These are phyloP conservation scores for Myotis myotis DNA, from an alignment of 2,797 vertebrate species.

Conservation along the genomic window DNA sequence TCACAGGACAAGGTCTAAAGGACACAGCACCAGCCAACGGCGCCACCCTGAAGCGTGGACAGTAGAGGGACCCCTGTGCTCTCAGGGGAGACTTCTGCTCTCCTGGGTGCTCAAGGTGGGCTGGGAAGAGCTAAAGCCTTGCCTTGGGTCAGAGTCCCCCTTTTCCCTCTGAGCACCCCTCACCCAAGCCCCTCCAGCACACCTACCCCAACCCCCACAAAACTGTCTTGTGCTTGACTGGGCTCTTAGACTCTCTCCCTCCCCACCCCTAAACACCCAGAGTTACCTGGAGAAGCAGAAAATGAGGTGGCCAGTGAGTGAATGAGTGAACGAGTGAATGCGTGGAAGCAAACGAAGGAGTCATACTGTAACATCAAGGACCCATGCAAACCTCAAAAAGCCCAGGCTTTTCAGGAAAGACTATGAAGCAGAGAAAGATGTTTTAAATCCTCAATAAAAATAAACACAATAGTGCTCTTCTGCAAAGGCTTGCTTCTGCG, in stretches of 20 bases:
- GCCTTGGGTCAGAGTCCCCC: no score
- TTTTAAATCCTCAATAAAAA: neutral
- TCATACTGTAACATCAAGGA: neutral
- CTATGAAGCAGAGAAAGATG: neutral
- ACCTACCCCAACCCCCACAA: neutral
- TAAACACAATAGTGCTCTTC: neutral
- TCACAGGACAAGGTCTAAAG: neutral
- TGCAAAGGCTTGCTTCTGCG: neutral
- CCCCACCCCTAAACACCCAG: neutral
- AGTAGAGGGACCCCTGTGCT: neutral
- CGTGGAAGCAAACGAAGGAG: neutral
- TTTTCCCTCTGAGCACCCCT: neutral
- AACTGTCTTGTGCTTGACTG: neutral
- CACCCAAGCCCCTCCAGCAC: neutral
- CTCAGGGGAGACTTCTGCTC: neutral
- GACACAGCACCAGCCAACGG: neutral
- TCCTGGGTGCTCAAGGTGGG: neutral
- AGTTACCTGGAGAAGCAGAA: neutral
- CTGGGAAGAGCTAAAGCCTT: neutral
- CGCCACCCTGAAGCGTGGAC: neutral
- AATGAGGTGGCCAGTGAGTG: no score
- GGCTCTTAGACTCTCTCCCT: neutral
- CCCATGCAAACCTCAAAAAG: neutral
- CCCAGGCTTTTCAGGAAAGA: neutral
- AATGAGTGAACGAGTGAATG: no score